phyloP scores from a whole-genome alignment of 1,140 invertebrate genomes.

The Adoxophyes honmai region DNA sequence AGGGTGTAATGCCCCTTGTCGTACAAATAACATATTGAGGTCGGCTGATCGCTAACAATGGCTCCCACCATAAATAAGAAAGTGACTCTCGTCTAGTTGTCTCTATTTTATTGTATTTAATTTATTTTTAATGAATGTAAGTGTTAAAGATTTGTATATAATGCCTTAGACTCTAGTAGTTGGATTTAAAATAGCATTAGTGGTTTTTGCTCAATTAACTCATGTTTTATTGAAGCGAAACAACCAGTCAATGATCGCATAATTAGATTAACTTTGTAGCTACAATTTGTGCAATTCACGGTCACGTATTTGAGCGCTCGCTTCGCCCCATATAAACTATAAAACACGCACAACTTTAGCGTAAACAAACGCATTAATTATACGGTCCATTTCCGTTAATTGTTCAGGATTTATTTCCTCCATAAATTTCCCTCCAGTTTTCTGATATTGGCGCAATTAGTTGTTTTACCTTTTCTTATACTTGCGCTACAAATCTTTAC shows the following conservation, averaged over 20 bases:
- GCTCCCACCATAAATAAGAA: too few species aligned
- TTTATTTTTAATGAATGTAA: too few species aligned
- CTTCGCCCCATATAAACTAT: background rate
- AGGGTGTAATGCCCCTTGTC: too few species aligned
- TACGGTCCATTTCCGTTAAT: constrained; percentile 19
- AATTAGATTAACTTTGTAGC: constrained; percentile 9
- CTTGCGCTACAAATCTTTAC: background rate
- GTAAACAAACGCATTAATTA: constrained; percentile 16
- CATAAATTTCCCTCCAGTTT: constrained; percentile 16
- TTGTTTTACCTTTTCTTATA: background rate
- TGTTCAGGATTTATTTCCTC: constrained; percentile 14
- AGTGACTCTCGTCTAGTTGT: too few species aligned
- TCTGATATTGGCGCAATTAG: constrained; percentile 8
- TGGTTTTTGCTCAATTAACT: background rate
- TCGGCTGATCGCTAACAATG: too few species aligned
- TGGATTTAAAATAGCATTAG: too few species aligned
- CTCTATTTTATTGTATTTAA: too few species aligned
- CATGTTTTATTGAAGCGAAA: background rate
- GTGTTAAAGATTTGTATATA: too few species aligned
- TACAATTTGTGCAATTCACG: constrained; percentile 6
- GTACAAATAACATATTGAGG: too few species aligned
- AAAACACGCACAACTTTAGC: constrained; percentile 7
- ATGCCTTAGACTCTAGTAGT: too few species aligned
- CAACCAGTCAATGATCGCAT: constrained; percentile 1
- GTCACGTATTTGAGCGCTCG: constrained; percentile 3